Evolutionary conservation across 1,140 invertebrate species (phyloP).

Genomic region (Nilaparvata lugens): DNA sequence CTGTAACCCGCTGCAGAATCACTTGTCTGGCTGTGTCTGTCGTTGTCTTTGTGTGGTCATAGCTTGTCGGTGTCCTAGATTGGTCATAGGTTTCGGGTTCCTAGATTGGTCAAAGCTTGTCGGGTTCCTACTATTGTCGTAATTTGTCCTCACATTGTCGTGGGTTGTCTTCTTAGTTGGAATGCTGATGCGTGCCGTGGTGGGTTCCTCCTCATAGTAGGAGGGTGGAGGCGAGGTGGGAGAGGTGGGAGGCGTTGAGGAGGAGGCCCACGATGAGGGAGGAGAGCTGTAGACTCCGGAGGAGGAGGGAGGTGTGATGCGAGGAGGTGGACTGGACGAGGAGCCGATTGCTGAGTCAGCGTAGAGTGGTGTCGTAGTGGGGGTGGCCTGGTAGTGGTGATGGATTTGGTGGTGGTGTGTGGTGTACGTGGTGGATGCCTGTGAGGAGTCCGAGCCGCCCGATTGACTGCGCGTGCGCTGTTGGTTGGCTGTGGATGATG

Average conservation of each 20-base stretch:
- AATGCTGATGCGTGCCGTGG: conserved; percentile 23
- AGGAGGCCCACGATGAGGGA: conserved; percentile 43
- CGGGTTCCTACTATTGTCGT: conserved; percentile 18
- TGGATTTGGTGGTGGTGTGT: conserved; percentile 29
- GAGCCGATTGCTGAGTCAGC: conserved; percentile 49
- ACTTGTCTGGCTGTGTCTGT: conserved; percentile 8
- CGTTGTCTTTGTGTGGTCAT: background rate
- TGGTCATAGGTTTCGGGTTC: conserved; percentile 18
- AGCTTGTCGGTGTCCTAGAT: conserved; percentile 7
- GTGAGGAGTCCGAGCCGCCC: conserved; percentile 39
- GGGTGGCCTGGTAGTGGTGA: background rate
- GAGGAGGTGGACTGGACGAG: conserved; percentile 41
- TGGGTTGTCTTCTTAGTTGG: conserved; percentile 19
- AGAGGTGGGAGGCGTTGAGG: conserved; percentile 47
- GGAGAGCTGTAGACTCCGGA: conserved; percentile 42
- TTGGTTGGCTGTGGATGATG: background rate
- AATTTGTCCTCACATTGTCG: conserved; percentile 9
- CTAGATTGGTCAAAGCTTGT: conserved; percentile 6
- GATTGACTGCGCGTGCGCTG: conserved; percentile 33
- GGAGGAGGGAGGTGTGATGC: conserved; percentile 31
- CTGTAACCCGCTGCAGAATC: conserved; percentile 46
- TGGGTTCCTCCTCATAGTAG: conserved; percentile 39
- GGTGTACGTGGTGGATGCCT: conserved; percentile 32
- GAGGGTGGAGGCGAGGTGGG: conserved; percentile 41
- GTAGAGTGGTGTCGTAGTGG: background rate